These are phyloP conservation scores for Monomorium pharaonis DNA, from an alignment of 1,140 invertebrate species.

Conservation along the genomic window DNA sequence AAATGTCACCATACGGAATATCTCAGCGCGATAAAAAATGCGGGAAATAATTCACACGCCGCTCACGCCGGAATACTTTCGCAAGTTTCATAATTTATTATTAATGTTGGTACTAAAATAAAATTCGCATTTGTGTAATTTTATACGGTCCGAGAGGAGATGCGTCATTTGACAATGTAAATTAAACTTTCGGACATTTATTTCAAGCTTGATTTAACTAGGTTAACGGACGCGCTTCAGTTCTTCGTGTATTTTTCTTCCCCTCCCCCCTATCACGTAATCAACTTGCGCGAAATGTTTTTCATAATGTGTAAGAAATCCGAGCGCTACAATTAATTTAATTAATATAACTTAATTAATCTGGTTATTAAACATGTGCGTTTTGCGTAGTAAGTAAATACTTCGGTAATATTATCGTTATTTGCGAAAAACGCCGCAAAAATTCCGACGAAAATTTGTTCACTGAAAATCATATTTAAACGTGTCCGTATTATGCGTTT, in stretches of 20 bases:
- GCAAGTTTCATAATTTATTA: slow-evolving; percentile 12
- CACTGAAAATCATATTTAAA: slow-evolving; percentile 27
- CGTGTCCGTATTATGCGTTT: neutral
- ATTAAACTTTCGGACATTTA: neutral
- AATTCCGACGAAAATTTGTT: neutral
- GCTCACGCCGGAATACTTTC: neutral
- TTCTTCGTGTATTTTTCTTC: neutral
- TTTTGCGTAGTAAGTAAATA: neutral
- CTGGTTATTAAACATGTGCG: neutral
- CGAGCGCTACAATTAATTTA: neutral
- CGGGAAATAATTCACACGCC: neutral
- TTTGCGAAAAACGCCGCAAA: neutral
- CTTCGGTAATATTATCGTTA: neutral
- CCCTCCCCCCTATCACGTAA: too few species aligned
- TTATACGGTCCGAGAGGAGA: neutral
- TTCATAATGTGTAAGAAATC: neutral
- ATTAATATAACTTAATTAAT: slow-evolving; percentile 14
- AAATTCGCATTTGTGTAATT: neutral
- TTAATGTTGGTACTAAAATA: neutral
- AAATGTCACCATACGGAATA: slow-evolving; percentile 2
- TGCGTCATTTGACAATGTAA: neutral
- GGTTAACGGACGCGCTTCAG: neutral
- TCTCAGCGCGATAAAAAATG: neutral
- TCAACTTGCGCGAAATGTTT: neutral
- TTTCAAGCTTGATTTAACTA: neutral